Base-by-base conservation (phyloP, 2,888 invertebrate genomes). In the Parapristionchus giblindavisi region DNA sequence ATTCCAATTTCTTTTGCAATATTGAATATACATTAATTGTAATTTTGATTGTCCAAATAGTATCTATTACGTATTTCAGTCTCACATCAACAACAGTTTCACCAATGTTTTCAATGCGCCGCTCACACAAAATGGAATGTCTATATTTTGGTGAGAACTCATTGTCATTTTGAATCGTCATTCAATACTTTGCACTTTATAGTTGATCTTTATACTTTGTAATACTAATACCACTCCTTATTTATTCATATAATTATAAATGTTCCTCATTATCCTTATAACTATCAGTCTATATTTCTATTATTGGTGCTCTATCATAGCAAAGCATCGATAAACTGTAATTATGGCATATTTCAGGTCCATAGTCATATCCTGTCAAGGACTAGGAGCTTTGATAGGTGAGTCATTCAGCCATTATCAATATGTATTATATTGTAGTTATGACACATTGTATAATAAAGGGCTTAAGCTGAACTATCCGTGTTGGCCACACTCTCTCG, bases 61-160 rank as follows among this genome's bases (percentile, higher is more conserved):
- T n/a, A n/a, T n/a, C n/a, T n/a, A n/a, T n/a, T n/a, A n/a, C 48
- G 66, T 38, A 52, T 70, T 24, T 36, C 60, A 72, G 71, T 27
- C 68, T 2, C 80, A 80, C 36, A 72, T 80, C 27, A 76, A 63
- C 51, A 60, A 78, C 11, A 77, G 78, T 38, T 77, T 81, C 40
- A 72, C 77, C 14, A 76, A 70, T 21, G 65, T 75, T 17, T 78
- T 80, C 43, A 79, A 80, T 2, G 14, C 78, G 3, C 48, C 66
- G 5, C 61, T 83, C 17, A 71, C 52, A 2, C 72, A 63, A 1
- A 76, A 63, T 14, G 72, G 74, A 21, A 65, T 80, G 70, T 80
- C 79, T 60, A 51, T 83, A n/a, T 77, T 83, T 43, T 83, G 83
- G 81, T 81, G 40, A 75, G 48, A 6, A 14, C 48, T 21, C 48